A percentile compares a stretch with the other conserved stretches of the same genome.
These are phyloP conservation scores for Ganaspis sp. DNA, from an alignment of 1,140 invertebrate genomes.

Conservation along the genomic window DNA sequence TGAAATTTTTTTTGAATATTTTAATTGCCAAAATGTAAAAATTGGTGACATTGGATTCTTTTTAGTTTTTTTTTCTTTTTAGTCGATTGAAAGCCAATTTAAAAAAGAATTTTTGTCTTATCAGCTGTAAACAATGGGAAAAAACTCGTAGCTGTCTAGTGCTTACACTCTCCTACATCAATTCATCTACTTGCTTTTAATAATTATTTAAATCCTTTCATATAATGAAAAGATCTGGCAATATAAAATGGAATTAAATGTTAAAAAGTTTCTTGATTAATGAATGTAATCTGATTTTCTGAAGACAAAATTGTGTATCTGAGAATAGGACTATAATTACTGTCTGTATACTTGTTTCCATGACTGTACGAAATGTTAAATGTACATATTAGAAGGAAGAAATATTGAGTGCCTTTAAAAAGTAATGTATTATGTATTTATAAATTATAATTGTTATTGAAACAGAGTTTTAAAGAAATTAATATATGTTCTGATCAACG, in stretches of 20 bases:
- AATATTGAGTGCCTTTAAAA: not conserved
- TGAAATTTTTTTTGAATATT: too few relatives aligned
- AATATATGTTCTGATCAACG: not conserved
- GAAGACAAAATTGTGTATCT: not conserved
- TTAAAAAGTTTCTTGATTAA: not conserved
- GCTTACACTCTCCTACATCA: not conserved
- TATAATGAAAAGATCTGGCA: not conserved
- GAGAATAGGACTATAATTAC: not conserved
- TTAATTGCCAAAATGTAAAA: too few relatives aligned
- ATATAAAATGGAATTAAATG: not conserved
- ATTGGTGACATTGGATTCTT: too few relatives aligned
- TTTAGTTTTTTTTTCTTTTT: too few relatives aligned
- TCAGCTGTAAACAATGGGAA: too few relatives aligned
- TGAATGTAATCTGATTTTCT: not conserved
- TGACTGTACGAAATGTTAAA: not conserved
- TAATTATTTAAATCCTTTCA: not conserved
- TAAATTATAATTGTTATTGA: not conserved
- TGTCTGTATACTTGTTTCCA: not conserved
- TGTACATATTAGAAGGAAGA: conserved; percentile 25
- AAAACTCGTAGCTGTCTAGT: too few relatives aligned
- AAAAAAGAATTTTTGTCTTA: too few relatives aligned
- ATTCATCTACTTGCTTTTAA: not conserved
- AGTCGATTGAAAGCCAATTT: too few relatives aligned
- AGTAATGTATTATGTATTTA: not conserved
- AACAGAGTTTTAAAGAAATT: conserved; percentile 1